These are phyloP conservation scores for Hipposideros larvatus DNA, from an alignment of 2,797 vertebrate genomes.

Conservation along the genomic window DNA sequence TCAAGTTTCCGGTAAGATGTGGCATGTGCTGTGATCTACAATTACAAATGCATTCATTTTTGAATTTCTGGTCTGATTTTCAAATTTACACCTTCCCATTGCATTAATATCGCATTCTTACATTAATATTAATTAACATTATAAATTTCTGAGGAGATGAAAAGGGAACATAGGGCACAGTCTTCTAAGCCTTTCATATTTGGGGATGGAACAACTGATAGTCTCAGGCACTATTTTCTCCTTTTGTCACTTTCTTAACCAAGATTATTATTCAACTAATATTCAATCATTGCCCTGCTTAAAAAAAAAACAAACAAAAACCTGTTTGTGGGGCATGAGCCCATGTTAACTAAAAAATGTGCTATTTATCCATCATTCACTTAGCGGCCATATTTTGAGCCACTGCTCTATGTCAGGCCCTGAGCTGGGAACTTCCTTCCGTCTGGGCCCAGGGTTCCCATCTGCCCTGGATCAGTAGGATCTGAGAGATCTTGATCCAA, in stretches of 20 bases:
- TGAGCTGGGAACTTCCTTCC: not conserved
- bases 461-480: not conserved
- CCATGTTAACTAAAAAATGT: not conserved
- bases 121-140: constrained; percentile 77
- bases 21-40: not conserved
- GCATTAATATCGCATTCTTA: constrained; percentile 52
- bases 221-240: constrained; percentile 59
- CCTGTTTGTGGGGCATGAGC: not conserved
- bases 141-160: constrained; percentile 65
- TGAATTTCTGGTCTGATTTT: constrained; percentile 53
- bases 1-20: not conserved
- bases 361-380: not conserved
- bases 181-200: constrained; percentile 29
- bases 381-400: not conserved
- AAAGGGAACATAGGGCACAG: not conserved
- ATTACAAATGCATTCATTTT: constrained; percentile 44
- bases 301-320: not conserved
- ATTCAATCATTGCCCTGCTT: not conserved
- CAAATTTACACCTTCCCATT: constrained; percentile 54
- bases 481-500: not conserved
- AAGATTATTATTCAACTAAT: constrained; percentile 16
- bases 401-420: not conserved
- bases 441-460: not conserved
- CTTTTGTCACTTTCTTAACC: constrained; percentile 40
- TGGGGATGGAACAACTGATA: not conserved